phyloP scores from a whole-genome alignment of 2,113 vertebrate species.

The Ciconia maguari region DNA sequence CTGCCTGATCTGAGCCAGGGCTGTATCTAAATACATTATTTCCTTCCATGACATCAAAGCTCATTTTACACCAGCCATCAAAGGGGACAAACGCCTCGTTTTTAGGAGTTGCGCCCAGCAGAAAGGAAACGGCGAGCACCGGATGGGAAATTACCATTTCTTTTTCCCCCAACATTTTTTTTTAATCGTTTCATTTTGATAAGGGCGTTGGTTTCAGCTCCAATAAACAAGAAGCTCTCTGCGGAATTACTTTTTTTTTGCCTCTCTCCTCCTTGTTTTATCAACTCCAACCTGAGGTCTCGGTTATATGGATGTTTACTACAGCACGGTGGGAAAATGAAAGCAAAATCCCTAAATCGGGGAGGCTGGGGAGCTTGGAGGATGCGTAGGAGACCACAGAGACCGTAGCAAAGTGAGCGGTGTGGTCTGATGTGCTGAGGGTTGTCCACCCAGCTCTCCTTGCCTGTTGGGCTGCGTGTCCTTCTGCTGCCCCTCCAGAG shows the following conservation, averaged over 20 bases:
- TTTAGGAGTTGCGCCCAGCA: background rate
- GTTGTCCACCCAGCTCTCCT: background rate
- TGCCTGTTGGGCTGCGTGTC: background rate
- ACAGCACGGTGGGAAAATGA: background rate
- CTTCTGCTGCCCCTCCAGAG: rapidly evolving
- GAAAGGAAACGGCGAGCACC: background rate
- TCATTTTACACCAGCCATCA: background rate
- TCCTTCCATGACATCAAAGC: conserved; percentile 58
- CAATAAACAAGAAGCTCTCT: background rate
- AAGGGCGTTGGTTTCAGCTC: background rate
- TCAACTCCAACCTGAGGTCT: background rate
- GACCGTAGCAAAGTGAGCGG: background rate
- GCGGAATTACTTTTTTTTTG: background rate
- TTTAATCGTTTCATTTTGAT: background rate
- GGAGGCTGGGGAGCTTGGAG: background rate
- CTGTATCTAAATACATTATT: background rate
- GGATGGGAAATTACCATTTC: background rate
- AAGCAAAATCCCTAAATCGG: background rate
- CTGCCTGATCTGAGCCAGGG: background rate
- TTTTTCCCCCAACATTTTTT: background rate
- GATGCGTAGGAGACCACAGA: background rate
- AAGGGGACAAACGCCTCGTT: background rate
- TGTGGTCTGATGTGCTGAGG: background rate
- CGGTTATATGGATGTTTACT: background rate
- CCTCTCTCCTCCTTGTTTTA: background rate